Base-by-base conservation (phyloP, 2,797 vertebrate genomes). In the Oryzias dopingdopingensis region DNA sequence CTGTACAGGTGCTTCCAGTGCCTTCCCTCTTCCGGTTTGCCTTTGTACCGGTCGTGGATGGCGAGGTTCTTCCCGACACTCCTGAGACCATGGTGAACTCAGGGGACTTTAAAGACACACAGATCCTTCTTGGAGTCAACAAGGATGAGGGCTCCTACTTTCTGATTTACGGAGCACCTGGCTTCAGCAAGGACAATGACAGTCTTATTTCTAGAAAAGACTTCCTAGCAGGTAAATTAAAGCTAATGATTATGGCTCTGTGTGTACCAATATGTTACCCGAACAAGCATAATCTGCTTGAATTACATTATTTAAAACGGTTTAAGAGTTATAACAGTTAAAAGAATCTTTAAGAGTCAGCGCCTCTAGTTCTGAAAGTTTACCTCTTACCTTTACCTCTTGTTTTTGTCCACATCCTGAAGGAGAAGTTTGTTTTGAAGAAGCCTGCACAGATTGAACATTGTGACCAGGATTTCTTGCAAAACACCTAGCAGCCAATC, bases 101-200 rank as follows among this genome's bases (percentile, higher is more conserved):
- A 0, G 94, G 93, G 1, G 91, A 93, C 85, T 94, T 94, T 64
- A 94, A 94, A 52, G 89, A 94, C 45, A 93, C 94, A 5, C 93
- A 95, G 79, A 87, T 96, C 53, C 80, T 98, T 32, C 79, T 97
- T 5, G 96, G 96, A 4, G 92, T 96, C 54, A 96, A 97, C 81
- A 94, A 93, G 74, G 94, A 98, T 2, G 96, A 98, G 76, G 96
- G 96, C 42, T 91, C 92, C 42, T 98, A 93, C 82, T 97, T 98
- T 85, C 84, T 98, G 65, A 58, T 97, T 41, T 98, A 98, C 0
- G 96, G 95, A 26, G 92, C 92, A 0, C 96, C 96, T 0, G 96
- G 96, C 32, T 97, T 98, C 86, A 95, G 93, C 86, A 97, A 96
- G 82, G 94, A 98, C 83, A 96, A 95, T 1, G 95, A 96, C 6